These are phyloP conservation scores for rabbit (Oryctolagus cuniculus) DNA, from an alignment of 2,113 vertebrate genomes.

Conservation along the genomic window mOryCun1.1 NC_091432.1:212076501-212077000, in stretches of 20 bases:
- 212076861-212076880: not conserved
- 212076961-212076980: not conserved
- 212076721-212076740: not conserved
- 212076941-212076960: not conserved
- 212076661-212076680: not conserved
- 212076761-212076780: too few relatives aligned
- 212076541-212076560: not conserved
- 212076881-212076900: not conserved
- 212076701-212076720: not conserved
- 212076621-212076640: constrained; percentile 36
- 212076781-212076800: not conserved
- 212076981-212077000: not conserved
- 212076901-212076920: constrained; percentile 20
- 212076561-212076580: not conserved
- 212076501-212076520: not conserved
- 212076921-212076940: not conserved
- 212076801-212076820: not conserved
- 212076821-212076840: not conserved
- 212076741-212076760: not conserved
- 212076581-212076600: constrained; percentile 3
- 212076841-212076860: not conserved
- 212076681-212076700: constrained; percentile 30
- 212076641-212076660: constrained; percentile 49
- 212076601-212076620: constrained; percentile 50
- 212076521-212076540: constrained; percentile 16